A percentile compares a stretch with the other conserved stretches of the same genome.
phyloP scores from a whole-genome alignment of 2,888 invertebrate genomes.

The Drosophila neotestacea region DNA sequence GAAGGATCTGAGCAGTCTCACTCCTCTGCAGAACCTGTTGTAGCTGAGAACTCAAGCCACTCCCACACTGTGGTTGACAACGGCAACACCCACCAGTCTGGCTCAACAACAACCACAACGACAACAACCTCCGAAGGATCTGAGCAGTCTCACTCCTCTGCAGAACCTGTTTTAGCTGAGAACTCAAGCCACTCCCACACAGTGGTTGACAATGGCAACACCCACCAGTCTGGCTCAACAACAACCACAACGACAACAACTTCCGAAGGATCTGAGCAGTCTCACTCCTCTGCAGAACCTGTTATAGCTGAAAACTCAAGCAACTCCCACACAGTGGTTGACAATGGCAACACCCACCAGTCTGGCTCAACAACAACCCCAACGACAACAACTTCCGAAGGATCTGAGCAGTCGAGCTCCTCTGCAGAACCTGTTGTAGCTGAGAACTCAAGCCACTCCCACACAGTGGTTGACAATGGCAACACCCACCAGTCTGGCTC shows the following conservation, averaged over 20 bases:
- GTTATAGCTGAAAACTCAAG: background rate
- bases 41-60: background rate
- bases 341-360: slow-evolving; percentile 1
- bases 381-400: slow-evolving; percentile 4
- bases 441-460: background rate
- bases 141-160: background rate
- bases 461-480: slow-evolving; percentile 3
- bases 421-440: background rate
- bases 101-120: slow-evolving; percentile 16
- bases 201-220: slow-evolving; percentile 5
- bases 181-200: background rate
- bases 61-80: background rate
- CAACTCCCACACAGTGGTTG: background rate
- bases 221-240: slow-evolving; percentile 5
- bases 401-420: background rate
- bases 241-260: slow-evolving; percentile 13
- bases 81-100: slow-evolving; percentile 5
- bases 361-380: slow-evolving; percentile 13
- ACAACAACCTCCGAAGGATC: slow-evolving; percentile 5
- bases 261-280: background rate
- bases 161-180: background rate
- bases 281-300: background rate
- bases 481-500: slow-evolving; percentile 12
- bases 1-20: background rate
- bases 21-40: background rate